Evolutionary conservation across 2,797 vertebrate genomes (phyloP).

Genomic region (Poeciliopsis presidionis): DNA sequence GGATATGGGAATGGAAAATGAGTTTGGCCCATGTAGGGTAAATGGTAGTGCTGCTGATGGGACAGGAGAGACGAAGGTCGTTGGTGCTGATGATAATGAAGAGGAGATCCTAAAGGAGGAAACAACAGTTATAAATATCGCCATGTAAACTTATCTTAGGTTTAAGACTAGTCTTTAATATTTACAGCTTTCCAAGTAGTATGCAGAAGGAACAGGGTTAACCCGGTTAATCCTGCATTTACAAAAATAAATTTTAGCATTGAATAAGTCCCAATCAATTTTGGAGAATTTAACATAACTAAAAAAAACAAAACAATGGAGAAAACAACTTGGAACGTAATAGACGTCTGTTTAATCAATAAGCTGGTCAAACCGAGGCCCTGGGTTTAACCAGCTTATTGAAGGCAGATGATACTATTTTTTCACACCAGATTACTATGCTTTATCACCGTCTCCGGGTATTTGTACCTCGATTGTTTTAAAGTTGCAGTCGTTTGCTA

Average conservation of each 20-base stretch:
- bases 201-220: neutral
- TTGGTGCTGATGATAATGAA: constrained; percentile 63
- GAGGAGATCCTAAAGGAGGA: constrained; percentile 75
- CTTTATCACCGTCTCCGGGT: neutral
- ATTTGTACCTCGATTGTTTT: neutral
- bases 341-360: neutral
- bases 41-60: constrained; percentile 73
- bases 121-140: neutral
- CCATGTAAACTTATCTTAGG: neutral
- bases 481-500: neutral
- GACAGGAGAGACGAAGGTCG: constrained; percentile 73
- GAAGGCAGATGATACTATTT: neutral
- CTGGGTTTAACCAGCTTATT: neutral
- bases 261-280: neutral
- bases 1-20: constrained; percentile 76
- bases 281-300: neutral
- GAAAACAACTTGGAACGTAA: neutral
- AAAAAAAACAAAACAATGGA: neutral
- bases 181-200: neutral
- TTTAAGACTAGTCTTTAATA: neutral
- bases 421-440: neutral
- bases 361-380: too few species aligned
- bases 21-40: constrained; percentile 66
- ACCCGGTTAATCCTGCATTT: neutral
- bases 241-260: neutral